Percentiles rank a stretch among this genome's conserved stretches.
phyloP scores from a whole-genome alignment of 2,888 invertebrate genomes.

The Gastracanthus pulcherrimus region DNA sequence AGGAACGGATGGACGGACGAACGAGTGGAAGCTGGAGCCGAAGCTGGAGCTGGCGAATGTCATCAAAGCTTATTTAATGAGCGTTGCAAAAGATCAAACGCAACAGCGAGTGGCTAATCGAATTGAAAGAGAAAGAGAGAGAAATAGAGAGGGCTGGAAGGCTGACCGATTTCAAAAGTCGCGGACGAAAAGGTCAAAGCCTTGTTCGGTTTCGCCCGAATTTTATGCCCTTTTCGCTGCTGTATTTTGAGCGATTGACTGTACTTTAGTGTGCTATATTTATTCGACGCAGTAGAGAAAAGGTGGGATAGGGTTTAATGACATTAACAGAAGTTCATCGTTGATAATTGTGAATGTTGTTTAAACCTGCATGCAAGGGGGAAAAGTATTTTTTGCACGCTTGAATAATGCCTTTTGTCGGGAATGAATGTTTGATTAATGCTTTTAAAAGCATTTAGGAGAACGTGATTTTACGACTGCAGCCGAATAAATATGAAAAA shows the following conservation, averaged over 20 bases:
- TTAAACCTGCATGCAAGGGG: too few relatives aligned
- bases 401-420: too few relatives aligned
- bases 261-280: conserved; percentile 1
- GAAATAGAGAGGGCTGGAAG: too few relatives aligned
- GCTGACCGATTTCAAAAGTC: conserved; percentile 57
- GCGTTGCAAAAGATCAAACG: conserved; percentile 51
- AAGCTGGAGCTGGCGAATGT: conserved; percentile 24
- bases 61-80: conserved; percentile 59
- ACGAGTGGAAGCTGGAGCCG: too few relatives aligned
- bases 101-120: conserved; percentile 38
- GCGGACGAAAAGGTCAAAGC: conserved; percentile 52
- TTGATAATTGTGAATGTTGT: too few relatives aligned
- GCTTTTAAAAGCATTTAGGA: too few relatives aligned
- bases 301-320: neutral
- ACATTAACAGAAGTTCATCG: conserved; percentile 4
- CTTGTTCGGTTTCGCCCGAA: neutral
- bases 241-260: too few relatives aligned
- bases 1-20: conserved; percentile 8
- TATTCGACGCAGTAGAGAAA: neutral
- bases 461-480: too few relatives aligned
- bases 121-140: neutral
- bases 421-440: too few relatives aligned
- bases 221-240: neutral
- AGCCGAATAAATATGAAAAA: too few relatives aligned
- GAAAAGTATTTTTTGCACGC: too few relatives aligned